phyloP scores from a whole-genome alignment of 2,888 invertebrate genomes.

The Brachycybe producta region DNA sequence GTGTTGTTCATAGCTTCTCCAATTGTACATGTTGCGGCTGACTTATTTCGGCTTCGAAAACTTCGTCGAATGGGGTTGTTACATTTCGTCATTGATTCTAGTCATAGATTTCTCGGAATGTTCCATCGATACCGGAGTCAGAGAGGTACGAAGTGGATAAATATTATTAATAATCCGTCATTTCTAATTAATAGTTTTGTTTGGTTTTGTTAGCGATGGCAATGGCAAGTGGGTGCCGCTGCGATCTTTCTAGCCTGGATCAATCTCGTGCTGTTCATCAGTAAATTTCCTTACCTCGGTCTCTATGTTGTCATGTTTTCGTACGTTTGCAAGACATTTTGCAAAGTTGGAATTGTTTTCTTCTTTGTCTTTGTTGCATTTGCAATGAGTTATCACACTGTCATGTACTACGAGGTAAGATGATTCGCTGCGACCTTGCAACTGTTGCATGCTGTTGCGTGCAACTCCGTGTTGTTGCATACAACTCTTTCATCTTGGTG shows the following conservation, averaged over 20 bases:
- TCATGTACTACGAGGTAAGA: slow-evolving; percentile 26
- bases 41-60: slow-evolving; percentile 39
- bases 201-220: slow-evolving; percentile 34
- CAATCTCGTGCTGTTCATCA: slow-evolving; percentile 32
- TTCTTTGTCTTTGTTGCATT: slow-evolving; percentile 32
- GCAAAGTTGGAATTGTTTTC: slow-evolving; percentile 32
- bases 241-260: slow-evolving; percentile 38
- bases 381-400: slow-evolving; percentile 28
- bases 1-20: slow-evolving; percentile 35
- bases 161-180: too few relatives aligned
- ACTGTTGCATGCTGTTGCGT: too few relatives aligned
- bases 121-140: slow-evolving; percentile 31
- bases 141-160: slow-evolving; percentile 31
- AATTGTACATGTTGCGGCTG: slow-evolving; percentile 34
- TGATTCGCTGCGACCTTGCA: too few relatives aligned
- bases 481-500: too few relatives aligned
- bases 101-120: slow-evolving; percentile 36
- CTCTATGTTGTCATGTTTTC: slow-evolving; percentile 37
- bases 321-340: slow-evolving; percentile 33
- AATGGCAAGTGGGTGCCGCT: slow-evolving; percentile 39
- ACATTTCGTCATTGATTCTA: slow-evolving; percentile 35
- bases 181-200: too few relatives aligned
- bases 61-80: slow-evolving; percentile 39
- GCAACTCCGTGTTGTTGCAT: too few relatives aligned
- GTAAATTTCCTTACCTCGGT: slow-evolving; percentile 32